Evolutionary conservation across 1,140 invertebrate genomes (phyloP).

Genomic region (Atopsyche davidsoni): DNA sequence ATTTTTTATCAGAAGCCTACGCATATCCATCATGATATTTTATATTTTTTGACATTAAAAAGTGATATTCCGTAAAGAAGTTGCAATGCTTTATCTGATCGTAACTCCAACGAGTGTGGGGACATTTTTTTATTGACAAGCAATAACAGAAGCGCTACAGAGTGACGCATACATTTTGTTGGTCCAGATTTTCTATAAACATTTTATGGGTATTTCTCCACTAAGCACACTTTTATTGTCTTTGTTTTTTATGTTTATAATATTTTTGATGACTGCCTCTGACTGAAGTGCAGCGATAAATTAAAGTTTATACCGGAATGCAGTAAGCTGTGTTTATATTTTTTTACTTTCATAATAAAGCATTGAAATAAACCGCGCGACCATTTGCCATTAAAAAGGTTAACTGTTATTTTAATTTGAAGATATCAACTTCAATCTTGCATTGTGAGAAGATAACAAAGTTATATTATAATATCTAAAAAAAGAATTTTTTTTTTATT

Average conservation of each 20-base stretch:
- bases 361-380: too few species aligned
- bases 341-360: too few species aligned
- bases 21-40: neutral
- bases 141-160: neutral
- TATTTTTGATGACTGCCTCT: slow-evolving; percentile 6
- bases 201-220: slow-evolving; percentile 24
- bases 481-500: too few species aligned
- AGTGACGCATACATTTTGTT: slow-evolving; percentile 3
- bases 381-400: too few species aligned
- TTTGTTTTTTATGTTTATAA: slow-evolving; percentile 5
- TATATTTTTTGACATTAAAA: neutral
- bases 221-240: slow-evolving; percentile 12
- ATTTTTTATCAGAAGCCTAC: neutral
- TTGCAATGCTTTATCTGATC: too few species aligned
- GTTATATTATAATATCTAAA: too few species aligned
- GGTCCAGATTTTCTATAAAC: slow-evolving; percentile 24
- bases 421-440: too few species aligned
- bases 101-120: neutral
- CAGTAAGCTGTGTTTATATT: too few species aligned
- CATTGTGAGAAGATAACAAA: too few species aligned
- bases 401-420: too few species aligned
- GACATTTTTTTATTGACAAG: neutral
- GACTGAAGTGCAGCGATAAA: slow-evolving; percentile 2
- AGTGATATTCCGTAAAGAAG: too few species aligned
- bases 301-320: too few species aligned